Conservation (phyloP, 2,113 vertebrate species). For the Trinectes maculatus region DNA sequence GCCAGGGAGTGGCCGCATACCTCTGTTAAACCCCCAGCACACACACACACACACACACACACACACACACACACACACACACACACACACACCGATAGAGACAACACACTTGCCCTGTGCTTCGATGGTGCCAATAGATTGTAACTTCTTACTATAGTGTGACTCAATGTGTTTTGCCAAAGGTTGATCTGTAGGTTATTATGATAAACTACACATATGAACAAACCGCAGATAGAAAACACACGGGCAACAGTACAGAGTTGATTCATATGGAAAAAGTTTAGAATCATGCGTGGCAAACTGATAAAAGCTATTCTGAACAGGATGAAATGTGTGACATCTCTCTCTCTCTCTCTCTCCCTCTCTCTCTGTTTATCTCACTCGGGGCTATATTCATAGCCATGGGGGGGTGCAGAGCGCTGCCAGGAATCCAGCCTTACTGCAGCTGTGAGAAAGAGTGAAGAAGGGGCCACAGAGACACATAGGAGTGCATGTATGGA, state of each 20-base stretch:
- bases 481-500: too few species aligned
- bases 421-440: constrained; percentile 53
- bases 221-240: too few species aligned
- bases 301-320: too few species aligned
- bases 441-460: constrained; percentile 27
- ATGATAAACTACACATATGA: too few species aligned
- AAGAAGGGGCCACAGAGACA: constrained; percentile 41
- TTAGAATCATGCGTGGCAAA: too few species aligned
- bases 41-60: constrained; percentile 21
- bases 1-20: constrained; percentile 79
- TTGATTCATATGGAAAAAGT: too few species aligned
- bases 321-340: too few species aligned
- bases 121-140: too few species aligned
- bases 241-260: too few species aligned
- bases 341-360: neutral
- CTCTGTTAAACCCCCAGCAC: constrained; percentile 67
- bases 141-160: too few species aligned
- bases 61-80: constrained; percentile 34
- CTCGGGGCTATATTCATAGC: constrained; percentile 51
- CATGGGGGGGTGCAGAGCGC: neutral
- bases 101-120: constrained; percentile 6
- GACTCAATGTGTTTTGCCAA: too few species aligned
- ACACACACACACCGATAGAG: constrained; percentile 22
- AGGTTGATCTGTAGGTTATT: too few species aligned
- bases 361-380: constrained; percentile 20